These are phyloP conservation scores for Gymnoscopelus microlampas DNA, from an alignment of 2,797 vertebrate genomes.

Conservation along the genomic window DNA sequence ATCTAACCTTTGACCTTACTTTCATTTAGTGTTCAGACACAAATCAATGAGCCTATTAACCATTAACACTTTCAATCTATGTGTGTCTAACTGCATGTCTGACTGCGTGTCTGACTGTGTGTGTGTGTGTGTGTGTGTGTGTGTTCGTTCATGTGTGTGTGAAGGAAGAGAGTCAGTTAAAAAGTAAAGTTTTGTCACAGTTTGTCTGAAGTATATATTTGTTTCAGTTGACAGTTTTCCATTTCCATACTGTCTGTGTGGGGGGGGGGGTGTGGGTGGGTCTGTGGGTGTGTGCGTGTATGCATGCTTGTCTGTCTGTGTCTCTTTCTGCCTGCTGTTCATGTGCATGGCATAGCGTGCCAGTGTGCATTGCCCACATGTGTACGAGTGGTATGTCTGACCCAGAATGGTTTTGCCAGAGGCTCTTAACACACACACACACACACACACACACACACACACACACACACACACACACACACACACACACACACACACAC, in stretches of 20 bases:
- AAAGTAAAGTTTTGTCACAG: too few relatives aligned
- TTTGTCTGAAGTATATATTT: too few relatives aligned
- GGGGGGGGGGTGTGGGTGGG: too few relatives aligned
- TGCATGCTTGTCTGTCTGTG: slow-evolving; percentile 13
- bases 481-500: slow-evolving; percentile 26
- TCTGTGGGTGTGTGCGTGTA: slow-evolving; percentile 5
- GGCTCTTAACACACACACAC: slow-evolving; percentile 54
- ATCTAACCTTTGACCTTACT: slow-evolving; percentile 44
- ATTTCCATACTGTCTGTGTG: too few relatives aligned
- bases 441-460: slow-evolving; percentile 36
- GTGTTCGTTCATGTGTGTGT: slow-evolving; percentile 11
- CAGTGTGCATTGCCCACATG: slow-evolving; percentile 56
- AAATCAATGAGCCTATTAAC: slow-evolving; percentile 61
- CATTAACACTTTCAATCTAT: slow-evolving; percentile 40
- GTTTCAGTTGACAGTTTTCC: too few relatives aligned
- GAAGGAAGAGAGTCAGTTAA: too few relatives aligned
- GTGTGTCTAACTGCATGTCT: slow-evolving; percentile 17
- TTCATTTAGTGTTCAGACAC: slow-evolving; percentile 44
- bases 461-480: slow-evolving; percentile 33
- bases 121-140: slow-evolving; percentile 13
- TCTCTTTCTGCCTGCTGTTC: slow-evolving; percentile 40
- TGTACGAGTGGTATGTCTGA: slow-evolving; percentile 67
- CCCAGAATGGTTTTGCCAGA: slow-evolving; percentile 72
- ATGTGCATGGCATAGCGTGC: slow-evolving; percentile 50
- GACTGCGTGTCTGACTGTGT: slow-evolving; percentile 13